Evolutionary conservation across 2,888 invertebrate genomes (phyloP), one percentile per base, ranked within the genome.

Genomic region (Danaus chrysippus): DNA sequence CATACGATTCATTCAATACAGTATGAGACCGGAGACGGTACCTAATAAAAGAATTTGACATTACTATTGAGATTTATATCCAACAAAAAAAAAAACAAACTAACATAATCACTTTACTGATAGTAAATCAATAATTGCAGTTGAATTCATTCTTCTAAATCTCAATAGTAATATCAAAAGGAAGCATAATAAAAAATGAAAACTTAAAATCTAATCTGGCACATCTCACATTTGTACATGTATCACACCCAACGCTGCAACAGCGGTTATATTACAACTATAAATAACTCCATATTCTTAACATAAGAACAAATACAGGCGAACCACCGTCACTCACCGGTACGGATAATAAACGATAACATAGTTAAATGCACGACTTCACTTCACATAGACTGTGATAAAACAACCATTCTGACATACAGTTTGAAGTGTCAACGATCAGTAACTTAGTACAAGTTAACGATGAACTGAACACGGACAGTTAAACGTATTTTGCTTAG

Each of bases 241-340:
- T 78, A 75, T 77, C 79, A 79, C 80, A 81, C 79, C 75, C 75
- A 76, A 79, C 77, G 72, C 76, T 67, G 67, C 70, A 67, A 72
- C 73, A 61, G 67, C 66, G 64, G 44, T 19, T 61, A 64, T 54
- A 61, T 71, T 67, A 70, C 64, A 60, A 76, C 76, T 80, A 79
- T 75, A 81, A 81, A 78, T 78, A 81, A 82, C 76, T 79, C 77
- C 77, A 85, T 86, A 87, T 86, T 85, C 87, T 87, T 87, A 87
- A 88, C 86, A 85, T 87, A 87, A 87, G 86, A 87, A 87, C 86
- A 86, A 85, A 85, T 87, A 85, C 79, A 86, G 83, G n/a, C n/a
- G n/a, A n/a, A n/a, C n/a, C n/a, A n/a, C n/a, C n/a, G n/a, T n/a
- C n/a, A n/a, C n/a, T n/a, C n/a, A n/a, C n/a, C n/a, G n/a, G n/a